A percentile compares a stretch with the other conserved stretches of the same genome.
Evolutionary conservation across 2,888 invertebrate genomes (phyloP).

Genomic region (Limenitis camilla): DNA sequence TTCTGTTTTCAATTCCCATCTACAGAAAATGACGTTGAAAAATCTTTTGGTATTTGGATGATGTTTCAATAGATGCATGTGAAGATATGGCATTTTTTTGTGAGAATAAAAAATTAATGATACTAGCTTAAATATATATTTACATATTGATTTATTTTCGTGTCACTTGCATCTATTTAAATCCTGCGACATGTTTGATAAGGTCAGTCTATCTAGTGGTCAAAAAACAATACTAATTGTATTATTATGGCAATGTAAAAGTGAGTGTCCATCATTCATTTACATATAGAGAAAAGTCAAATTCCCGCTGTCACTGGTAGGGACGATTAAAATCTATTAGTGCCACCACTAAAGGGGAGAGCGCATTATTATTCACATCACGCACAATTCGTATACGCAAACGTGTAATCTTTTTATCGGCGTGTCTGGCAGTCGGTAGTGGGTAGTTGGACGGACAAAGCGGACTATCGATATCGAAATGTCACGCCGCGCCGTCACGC

Average conservation of each 20-base stretch:
- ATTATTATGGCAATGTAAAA: not conserved
- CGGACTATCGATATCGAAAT: constrained; percentile 42
- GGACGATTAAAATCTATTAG: constrained; percentile 70
- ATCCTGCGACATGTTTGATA: too few relatives aligned
- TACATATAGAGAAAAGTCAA: constrained; percentile 32
- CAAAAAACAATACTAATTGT: not conserved
- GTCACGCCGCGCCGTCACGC: constrained; percentile 31
- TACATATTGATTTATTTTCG: too few relatives aligned
- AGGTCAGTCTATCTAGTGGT: too few relatives aligned
- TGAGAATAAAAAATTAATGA: too few relatives aligned
- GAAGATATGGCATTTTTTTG: too few relatives aligned
- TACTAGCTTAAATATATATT: too few relatives aligned
- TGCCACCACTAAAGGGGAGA: constrained; percentile 48
- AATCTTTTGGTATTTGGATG: too few relatives aligned
- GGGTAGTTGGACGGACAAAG: constrained; percentile 37
- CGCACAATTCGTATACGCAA: constrained; percentile 65
- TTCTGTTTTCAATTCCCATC: too few relatives aligned
- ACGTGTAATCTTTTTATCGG: constrained; percentile 70
- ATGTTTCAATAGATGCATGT: too few relatives aligned
- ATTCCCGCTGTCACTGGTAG: constrained; percentile 41
- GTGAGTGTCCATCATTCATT: constrained; percentile 1
- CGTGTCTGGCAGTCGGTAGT: constrained; percentile 38
- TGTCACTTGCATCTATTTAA: too few relatives aligned
- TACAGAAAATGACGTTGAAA: too few relatives aligned
- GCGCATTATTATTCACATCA: constrained; percentile 66